These are phyloP conservation scores for Drosophila micromelanica DNA, from an alignment of 1,140 invertebrate genomes.

Conservation along the genomic window DNA sequence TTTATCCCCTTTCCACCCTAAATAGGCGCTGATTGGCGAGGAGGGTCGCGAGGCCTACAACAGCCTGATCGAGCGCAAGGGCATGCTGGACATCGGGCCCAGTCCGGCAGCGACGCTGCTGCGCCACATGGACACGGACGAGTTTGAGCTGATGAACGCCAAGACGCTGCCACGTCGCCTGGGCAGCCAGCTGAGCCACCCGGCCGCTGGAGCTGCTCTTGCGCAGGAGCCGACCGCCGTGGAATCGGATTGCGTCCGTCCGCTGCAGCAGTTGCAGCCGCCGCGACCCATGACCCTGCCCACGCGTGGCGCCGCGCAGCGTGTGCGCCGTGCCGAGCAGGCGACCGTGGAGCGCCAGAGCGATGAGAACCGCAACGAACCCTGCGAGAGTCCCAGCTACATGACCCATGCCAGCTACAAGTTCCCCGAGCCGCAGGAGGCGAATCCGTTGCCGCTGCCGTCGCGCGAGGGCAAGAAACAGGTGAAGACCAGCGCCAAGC, in stretches of 20 bases:
- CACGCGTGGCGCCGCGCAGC: constrained; percentile 66
- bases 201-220: not conserved
- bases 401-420: constrained; percentile 70
- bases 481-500: constrained; percentile 87
- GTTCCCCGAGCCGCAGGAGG: constrained; percentile 84
- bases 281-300: constrained; percentile 79
- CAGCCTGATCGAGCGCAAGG: constrained; percentile 91
- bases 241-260: not conserved
- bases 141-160: constrained; percentile 69
- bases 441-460: constrained; percentile 92
- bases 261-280: constrained; percentile 54
- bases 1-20: not conserved
- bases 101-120: constrained; percentile 71
- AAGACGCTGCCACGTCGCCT: constrained; percentile 63
- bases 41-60: constrained; percentile 96
- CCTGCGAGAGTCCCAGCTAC: constrained; percentile 83
- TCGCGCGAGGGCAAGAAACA: constrained; percentile 91
- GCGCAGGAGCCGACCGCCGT: constrained; percentile 1
- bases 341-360: constrained; percentile 31
- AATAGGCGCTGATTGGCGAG: constrained; percentile 90
- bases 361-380: constrained; percentile 60
- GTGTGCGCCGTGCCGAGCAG: constrained; percentile 56
- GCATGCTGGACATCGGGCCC: constrained; percentile 68
- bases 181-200: constrained; percentile 37
- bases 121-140: constrained; percentile 75